phyloP scores from a whole-genome alignment of 2,797 vertebrate species.

The Cirrhinus mrigala region DNA sequence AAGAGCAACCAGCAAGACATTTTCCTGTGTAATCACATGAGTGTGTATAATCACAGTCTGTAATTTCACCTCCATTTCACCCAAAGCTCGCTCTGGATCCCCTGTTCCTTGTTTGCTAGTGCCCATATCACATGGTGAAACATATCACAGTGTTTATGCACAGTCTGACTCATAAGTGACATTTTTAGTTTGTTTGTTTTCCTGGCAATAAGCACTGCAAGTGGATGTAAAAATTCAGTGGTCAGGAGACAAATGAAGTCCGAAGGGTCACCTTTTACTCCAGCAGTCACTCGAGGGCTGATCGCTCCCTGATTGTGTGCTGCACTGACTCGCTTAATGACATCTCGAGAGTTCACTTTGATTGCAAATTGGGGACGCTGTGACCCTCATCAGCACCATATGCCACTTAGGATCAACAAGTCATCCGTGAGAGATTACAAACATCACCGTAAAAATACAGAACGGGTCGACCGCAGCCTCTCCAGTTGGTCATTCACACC shows the following conservation, averaged over 20 bases:
- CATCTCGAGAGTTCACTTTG: slow-evolving; percentile 27
- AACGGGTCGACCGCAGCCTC: background rate
- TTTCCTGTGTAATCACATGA: background rate
- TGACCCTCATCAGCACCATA: slow-evolving; percentile 36
- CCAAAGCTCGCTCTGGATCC: slow-evolving; percentile 2
- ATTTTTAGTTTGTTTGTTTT: background rate
- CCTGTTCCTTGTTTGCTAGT: background rate
- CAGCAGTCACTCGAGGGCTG: background rate
- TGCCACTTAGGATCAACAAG: slow-evolving; percentile 35
- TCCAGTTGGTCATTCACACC: slow-evolving; percentile 10
- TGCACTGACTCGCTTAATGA: slow-evolving; percentile 5
- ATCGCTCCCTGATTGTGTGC: slow-evolving; percentile 12
- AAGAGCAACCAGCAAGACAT: background rate
- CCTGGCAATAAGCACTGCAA: background rate
- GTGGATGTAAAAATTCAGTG: background rate
- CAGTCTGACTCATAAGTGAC: background rate
- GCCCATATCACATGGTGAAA: background rate
- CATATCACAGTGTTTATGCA: background rate
- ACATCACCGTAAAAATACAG: background rate
- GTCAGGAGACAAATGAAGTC: slow-evolving; percentile 10
- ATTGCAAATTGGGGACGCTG: slow-evolving; percentile 42
- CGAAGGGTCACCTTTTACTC: slow-evolving; percentile 5
- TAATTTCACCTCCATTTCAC: slow-evolving; percentile 21
- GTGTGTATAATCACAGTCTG: background rate
- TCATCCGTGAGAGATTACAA: slow-evolving; percentile 14